Percentiles rank a stretch among this genome's conserved stretches.
Evolutionary conservation across 2,888 invertebrate genomes (phyloP).

Genomic region (Bedellia somnulentella): DNA sequence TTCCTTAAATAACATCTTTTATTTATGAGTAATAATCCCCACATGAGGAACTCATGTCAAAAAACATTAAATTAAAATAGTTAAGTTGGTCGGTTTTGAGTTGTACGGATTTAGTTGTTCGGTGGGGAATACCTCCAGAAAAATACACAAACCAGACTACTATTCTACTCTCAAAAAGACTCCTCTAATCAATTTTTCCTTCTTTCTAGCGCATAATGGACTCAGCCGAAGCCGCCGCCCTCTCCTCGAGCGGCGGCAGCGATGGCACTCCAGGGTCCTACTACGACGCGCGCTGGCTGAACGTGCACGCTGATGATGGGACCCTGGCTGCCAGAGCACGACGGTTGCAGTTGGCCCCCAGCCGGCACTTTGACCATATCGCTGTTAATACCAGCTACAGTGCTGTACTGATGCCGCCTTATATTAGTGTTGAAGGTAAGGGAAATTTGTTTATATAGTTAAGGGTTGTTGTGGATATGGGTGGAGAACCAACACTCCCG

Average conservation of each 20-base stretch:
- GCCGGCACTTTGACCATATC: slow-evolving; percentile 84
- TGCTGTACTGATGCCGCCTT: slow-evolving; percentile 85
- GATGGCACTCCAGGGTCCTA: slow-evolving; percentile 64
- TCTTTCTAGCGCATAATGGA: slow-evolving; percentile 81
- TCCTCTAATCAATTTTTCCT: not conserved
- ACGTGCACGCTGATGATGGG: slow-evolving; percentile 76
- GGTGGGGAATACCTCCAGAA: too few relatives aligned
- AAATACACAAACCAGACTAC: too few relatives aligned
- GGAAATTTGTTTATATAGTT: too few relatives aligned
- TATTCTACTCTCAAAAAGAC: too few relatives aligned
- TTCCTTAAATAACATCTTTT: too few relatives aligned
- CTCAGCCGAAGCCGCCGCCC: slow-evolving; percentile 85
- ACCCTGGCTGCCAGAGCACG: slow-evolving; percentile 70
- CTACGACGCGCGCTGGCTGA: slow-evolving; percentile 83
- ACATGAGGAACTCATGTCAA: too few relatives aligned
- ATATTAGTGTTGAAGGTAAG: slow-evolving; percentile 70
- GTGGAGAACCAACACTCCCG: slow-evolving; percentile 58
- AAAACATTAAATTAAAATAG: too few relatives aligned
- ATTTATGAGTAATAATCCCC: too few relatives aligned
- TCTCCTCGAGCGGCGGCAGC: slow-evolving; percentile 64
- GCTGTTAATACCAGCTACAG: slow-evolving; percentile 83
- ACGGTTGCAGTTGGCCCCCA: slow-evolving; percentile 72
- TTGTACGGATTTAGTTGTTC: too few relatives aligned
- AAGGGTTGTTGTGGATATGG: too few relatives aligned
- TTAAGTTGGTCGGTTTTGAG: too few relatives aligned